These are phyloP conservation scores for Hymenopus coronatus DNA, from an alignment of 2,888 invertebrate species.

Conservation along the genomic window DNA sequence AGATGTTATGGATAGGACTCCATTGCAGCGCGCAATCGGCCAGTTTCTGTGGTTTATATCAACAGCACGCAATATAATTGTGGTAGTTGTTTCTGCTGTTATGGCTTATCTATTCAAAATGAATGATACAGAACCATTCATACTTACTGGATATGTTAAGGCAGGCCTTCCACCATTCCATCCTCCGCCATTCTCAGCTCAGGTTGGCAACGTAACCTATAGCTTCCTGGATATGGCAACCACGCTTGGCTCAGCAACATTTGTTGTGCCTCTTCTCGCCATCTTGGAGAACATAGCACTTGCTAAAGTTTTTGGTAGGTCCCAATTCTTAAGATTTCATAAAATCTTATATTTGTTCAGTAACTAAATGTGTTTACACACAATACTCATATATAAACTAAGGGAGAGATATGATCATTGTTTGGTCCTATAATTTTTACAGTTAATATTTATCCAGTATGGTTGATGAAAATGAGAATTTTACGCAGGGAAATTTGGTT, in stretches of 20 bases:
- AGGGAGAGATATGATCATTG: too few species aligned
- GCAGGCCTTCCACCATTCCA: constrained; percentile 64
- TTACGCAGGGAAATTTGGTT: too few species aligned
- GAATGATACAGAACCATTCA: constrained; percentile 59
- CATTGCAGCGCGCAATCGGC: constrained; percentile 49
- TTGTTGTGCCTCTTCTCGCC: constrained; percentile 65
- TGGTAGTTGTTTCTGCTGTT: constrained; percentile 67
- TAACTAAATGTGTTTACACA: neutral
- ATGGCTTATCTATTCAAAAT: constrained; percentile 64
- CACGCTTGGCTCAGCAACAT: constrained; percentile 61
- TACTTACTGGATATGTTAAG: constrained; percentile 66
- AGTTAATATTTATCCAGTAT: too few species aligned
- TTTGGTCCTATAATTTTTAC: too few species aligned
- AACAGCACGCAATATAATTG: constrained; percentile 72
- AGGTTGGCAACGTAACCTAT: constrained; percentile 55
- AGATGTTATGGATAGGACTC: constrained; percentile 49
- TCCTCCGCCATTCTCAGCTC: constrained; percentile 65
- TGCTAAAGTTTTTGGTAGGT: constrained; percentile 67
- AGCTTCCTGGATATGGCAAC: constrained; percentile 57
- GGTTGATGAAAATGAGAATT: too few species aligned
- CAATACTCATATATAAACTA: too few species aligned
- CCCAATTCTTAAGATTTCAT: neutral
- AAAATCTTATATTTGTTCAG: neutral
- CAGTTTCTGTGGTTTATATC: constrained; percentile 69
- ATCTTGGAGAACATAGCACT: constrained; percentile 69